A percentile compares a stretch with the other conserved stretches of the same genome.
These are phyloP conservation scores for Auanema sp. DNA, from an alignment of 2,888 invertebrate genomes.

Conservation along the genomic window DNA sequence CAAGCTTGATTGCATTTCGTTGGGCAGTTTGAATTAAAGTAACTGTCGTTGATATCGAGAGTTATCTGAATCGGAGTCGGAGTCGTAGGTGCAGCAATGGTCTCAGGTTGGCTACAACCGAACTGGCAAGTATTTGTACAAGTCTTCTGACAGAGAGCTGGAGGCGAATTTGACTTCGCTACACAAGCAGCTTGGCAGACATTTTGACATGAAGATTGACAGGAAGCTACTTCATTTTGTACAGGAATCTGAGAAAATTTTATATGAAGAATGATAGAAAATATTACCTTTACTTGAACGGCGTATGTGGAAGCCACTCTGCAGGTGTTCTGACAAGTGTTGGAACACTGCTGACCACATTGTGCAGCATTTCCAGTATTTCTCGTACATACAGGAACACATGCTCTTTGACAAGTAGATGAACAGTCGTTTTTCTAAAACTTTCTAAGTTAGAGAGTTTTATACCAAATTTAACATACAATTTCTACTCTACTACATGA, in stretches of 20 bases:
- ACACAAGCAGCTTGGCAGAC: conserved; percentile 39
- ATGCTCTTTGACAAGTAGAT: conserved; percentile 36
- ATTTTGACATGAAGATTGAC: conserved; percentile 36
- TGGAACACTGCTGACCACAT: conserved; percentile 33
- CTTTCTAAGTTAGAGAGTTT: too few species aligned
- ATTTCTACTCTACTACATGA: conserved; percentile 35
- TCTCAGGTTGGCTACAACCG: conserved; percentile 24
- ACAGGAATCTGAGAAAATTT: conserved; percentile 5
- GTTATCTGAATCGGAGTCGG: conserved; percentile 29
- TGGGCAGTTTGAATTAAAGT: conserved; percentile 37
- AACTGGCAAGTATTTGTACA: conserved; percentile 35
- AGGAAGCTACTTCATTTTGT: conserved; percentile 8
- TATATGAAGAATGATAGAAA: not conserved
- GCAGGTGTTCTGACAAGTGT: conserved; percentile 36
- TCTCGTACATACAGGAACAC: conserved; percentile 34
- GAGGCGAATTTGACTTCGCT: conserved; percentile 34
- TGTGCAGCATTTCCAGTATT: conserved; percentile 30
- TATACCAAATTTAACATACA: conserved; percentile 12
- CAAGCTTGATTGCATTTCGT: conserved; percentile 36
- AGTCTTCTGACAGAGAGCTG: conserved; percentile 34
- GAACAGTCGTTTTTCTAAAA: conserved; percentile 36
- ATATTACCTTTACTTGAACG: conserved; percentile 23
- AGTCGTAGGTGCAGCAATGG: conserved; percentile 19
- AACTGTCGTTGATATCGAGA: conserved; percentile 40
- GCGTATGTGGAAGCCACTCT: conserved; percentile 28